These are phyloP conservation scores for Drosophila athabasca DNA, from an alignment of 1,140 invertebrate species.

Conservation along the genomic window DNA sequence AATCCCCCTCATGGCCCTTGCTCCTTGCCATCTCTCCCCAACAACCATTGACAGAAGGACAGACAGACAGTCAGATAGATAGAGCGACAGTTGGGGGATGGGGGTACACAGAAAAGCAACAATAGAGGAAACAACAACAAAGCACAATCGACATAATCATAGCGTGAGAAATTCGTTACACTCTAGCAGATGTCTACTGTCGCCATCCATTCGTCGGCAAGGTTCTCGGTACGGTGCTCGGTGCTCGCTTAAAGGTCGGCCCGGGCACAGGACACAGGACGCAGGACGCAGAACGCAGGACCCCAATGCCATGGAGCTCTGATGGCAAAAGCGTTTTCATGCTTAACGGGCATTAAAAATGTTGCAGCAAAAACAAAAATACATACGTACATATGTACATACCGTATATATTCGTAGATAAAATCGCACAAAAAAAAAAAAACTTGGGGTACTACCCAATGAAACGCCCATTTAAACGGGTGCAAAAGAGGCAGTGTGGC, in stretches of 20 bases:
- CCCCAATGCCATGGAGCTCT: slow-evolving; percentile 8
- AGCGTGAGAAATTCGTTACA: slow-evolving; percentile 82
- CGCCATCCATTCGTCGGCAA: slow-evolving; percentile 30
- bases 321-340: slow-evolving; percentile 78
- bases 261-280: slow-evolving; percentile 30
- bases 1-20: slow-evolving; percentile 55
- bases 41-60: slow-evolving; percentile 7
- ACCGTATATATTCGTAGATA: slow-evolving; percentile 39
- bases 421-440: slow-evolving; percentile 52
- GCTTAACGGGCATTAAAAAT: slow-evolving; percentile 80
- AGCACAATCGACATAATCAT: slow-evolving; percentile 81
- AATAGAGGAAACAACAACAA: slow-evolving; percentile 56
- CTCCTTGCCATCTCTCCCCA: slow-evolving; percentile 55
- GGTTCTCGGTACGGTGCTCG: no score
- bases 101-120: slow-evolving; percentile 54
- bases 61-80: slow-evolving; percentile 10
- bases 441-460: slow-evolving; percentile 8
- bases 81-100: slow-evolving; percentile 27
- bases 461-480: slow-evolving; percentile 40
- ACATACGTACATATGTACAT: neutral
- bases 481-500: neutral
- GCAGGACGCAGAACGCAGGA: no score
- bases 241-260: slow-evolving; percentile 52
- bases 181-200: slow-evolving; percentile 69
- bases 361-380: slow-evolving; percentile 64